Evolutionary conservation across 2,888 invertebrate species (phyloP), one percentile per base, ranked within the genome.

Genomic region (Vanessa cardui): DNA sequence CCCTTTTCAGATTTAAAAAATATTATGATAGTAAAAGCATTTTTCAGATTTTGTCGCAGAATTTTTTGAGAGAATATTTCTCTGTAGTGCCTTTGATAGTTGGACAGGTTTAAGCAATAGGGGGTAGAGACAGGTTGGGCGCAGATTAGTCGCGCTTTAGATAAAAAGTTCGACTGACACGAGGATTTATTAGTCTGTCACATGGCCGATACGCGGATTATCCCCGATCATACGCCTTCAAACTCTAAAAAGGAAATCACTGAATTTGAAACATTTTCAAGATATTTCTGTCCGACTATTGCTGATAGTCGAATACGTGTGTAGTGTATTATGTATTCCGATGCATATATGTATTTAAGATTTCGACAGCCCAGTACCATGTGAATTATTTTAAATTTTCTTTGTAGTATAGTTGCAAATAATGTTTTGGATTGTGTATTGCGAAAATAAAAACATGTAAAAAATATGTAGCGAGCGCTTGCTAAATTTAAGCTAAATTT

Each of bases 171-270:
- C 50, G 59, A 65, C 52, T 59, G 65, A 54, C 52, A 65, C 52
- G 52, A 45, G 59, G 65, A 65, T 65, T 65, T 65, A 65, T 65
- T 59, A 59, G 59, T 46, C 65, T 52, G 65, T 60, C 52, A 46
- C 50, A 60, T 45, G 45, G 59, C 33, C 59, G 59, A 65, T 65
- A 65, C 59, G 52, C 45, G 65, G 52, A 21, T 54, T 54, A 54
- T 54, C 52, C 52, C 16, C 52, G 6, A 54, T 54, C 52, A 54
- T 54, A 54, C 6, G 31, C 26, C 52, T 54, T 54, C 52, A 31
- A 54, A 54, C 31, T n/a, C 26, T 26, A 54, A 54, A 54, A 50
- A 21, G 52, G 49, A 39, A 39, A 39, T 4, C 49, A 49, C 18
- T n/a, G 16, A 54, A 1, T 31, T 54, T 54, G 12, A 26, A 15